Evolutionary conservation across 2,797 vertebrate genomes (phyloP), one percentile per base, ranked within the genome.

Genomic region (Tangara arthus): DNA sequence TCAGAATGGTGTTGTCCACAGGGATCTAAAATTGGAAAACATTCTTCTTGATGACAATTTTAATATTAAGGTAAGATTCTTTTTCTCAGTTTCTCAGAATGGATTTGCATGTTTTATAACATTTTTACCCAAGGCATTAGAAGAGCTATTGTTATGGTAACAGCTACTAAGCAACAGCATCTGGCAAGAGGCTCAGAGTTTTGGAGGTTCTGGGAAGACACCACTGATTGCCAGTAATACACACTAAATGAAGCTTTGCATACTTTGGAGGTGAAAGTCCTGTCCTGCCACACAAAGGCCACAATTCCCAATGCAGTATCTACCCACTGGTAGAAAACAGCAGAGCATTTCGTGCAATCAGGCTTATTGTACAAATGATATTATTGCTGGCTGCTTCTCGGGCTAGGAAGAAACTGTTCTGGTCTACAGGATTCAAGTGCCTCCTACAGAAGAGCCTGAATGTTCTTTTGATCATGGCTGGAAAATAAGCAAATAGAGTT

Each of bases 1-100:
- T 87, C 98, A 99, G 99, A 99, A 99, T 1, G 99, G 99, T 64
- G 99, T 99, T 96, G 99, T 99, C 96, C 99, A 99, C 97, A 98
- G 99, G 96, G 99, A 99, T 97, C 97, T 99, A 97, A 99, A 99
- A 98, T 98, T 99, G 98, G 99, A 99, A 98, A 99, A 99, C 87
- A 99, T 99, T 97, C 98, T 99, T 98, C 99, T 99, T 91, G 99
- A 99, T 98, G 99, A 99, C 98, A 99, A 98, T 98, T 99, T 99
- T 98, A 99, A 99, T 97, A 99, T 99, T 97, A 99, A 99, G 99
- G 99, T 99, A 98, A 92, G 95, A 69, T 91, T 89, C 42, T 83
- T 97, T 82, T 76, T 82, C 57, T 88, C 47, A 30, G 35, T n/a
- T 72, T 89, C 81, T 87, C 65, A 49, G 71, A 93, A 76, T 76